These are phyloP conservation scores for Sapajus apella DNA, from an alignment of 2,113 vertebrate species.

Conservation along the genomic window DNA sequence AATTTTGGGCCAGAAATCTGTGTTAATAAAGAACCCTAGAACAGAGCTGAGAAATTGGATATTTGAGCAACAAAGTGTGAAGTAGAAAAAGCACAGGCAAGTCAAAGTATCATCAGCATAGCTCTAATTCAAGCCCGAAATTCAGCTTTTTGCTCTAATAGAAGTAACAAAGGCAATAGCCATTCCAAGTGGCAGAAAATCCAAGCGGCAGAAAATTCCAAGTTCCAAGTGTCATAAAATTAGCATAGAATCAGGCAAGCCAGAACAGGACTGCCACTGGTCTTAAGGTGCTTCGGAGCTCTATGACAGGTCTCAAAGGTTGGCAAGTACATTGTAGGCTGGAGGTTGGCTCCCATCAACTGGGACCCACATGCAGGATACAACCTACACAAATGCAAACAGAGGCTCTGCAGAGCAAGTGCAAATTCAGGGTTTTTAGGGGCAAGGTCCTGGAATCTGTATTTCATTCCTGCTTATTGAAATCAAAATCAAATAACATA, in stretches of 20 bases:
- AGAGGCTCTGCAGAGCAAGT: not conserved
- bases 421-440: not conserved
- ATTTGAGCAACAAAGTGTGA: not conserved
- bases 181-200: too few species aligned
- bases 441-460: not conserved
- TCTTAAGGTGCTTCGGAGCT: not conserved
- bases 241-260: not conserved
- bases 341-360: not conserved
- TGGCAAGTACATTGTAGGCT: not conserved
- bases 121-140: not conserved
- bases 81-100: not conserved
- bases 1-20: not conserved
- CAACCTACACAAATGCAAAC: not conserved
- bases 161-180: not conserved
- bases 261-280: not conserved
- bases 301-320: not conserved
- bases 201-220: not conserved
- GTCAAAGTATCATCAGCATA: not conserved
- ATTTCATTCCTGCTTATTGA: not conserved
- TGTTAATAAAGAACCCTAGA: conserved; percentile 11
- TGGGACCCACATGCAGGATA: not conserved
- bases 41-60: not conserved
- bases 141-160: not conserved
- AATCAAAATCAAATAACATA: not conserved
- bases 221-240: not conserved